Evolutionary conservation across 2,797 vertebrate species (phyloP), one percentile per base, ranked within the genome.

Genomic region (Diplodus sargus): DNA sequence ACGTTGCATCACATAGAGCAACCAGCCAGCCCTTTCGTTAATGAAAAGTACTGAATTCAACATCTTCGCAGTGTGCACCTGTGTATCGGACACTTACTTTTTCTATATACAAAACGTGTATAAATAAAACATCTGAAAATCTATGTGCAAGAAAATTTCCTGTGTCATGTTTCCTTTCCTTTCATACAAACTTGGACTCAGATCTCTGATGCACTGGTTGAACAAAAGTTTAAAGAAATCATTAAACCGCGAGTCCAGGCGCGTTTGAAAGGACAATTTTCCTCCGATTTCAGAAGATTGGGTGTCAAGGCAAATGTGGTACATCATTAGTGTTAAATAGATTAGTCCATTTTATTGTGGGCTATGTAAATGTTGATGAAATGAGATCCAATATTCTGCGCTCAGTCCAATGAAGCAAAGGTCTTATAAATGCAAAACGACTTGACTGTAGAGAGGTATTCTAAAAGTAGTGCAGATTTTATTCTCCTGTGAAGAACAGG

Each of bases 161-260:
- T 34, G 2, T 9, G 34, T n/a, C 17, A 16, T 34, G 22, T 49
- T 39, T 56, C 13, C 17, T 17, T n/a, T n/a, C n/a, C n/a, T n/a
- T n/a, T 18, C 15, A 22, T n/a, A 48, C 7, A 45, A 45, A 74
- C 17, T 12, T 3, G 18, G 14, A 61, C 48, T 70, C 42, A 22
- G 6, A 53, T 59, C 30, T 64, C 15, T 53, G 75, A 64, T 58
- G 45, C 28, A 65, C 52, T 48, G 45, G 53, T 71, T 68, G 5
- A 74, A 53, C 43, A 66, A 49, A 80, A 69, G 23, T 70, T 2
- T 25, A 42, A 71, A 76, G 66, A 47, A 78, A 68, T 81, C 58
- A 70, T 81, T 30, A 66, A 57, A 42, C 58, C 73, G 16, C 34
- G 30, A 53, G 43, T 65, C n/a, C 53, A 4, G 16, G 60, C 25